phyloP scores from a whole-genome alignment of 1,140 invertebrate species.

The Berghia stephanieae region DNA sequence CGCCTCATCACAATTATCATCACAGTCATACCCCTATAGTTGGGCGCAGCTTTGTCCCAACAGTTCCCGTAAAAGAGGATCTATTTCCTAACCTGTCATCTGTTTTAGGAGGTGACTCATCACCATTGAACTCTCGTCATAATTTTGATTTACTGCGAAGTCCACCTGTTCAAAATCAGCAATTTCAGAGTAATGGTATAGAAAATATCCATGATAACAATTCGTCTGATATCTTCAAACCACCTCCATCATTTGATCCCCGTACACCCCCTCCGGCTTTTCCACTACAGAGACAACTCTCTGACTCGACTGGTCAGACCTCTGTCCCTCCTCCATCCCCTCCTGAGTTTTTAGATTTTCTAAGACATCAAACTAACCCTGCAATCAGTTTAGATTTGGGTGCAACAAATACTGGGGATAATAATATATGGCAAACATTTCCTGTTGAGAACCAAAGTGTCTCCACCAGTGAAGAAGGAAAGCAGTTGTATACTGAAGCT shows the following conservation, averaged over 20 bases:
- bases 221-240: no score
- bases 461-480: neutral
- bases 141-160: neutral
- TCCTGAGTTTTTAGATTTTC: neutral
- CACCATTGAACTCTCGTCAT: neutral
- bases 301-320: neutral
- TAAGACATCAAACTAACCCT: neutral
- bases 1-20: neutral
- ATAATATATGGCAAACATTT: neutral
- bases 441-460: neutral
- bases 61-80: neutral
- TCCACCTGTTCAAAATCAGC: neutral
- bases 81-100: neutral
- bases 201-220: no score
- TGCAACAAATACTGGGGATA: neutral
- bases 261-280: constrained; percentile 8
- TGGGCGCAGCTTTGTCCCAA: neutral
- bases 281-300: neutral
- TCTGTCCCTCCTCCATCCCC: neutral
- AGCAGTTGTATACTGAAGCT: neutral
- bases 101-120: neutral
- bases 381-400: constrained; percentile 10
- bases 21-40: neutral
- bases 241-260: constrained; percentile 16
- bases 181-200: neutral